Percentiles rank a stretch among this genome's conserved stretches.
phyloP scores from a whole-genome alignment of 2,888 invertebrate genomes.

The Temnothorax rugatulus region DNA sequence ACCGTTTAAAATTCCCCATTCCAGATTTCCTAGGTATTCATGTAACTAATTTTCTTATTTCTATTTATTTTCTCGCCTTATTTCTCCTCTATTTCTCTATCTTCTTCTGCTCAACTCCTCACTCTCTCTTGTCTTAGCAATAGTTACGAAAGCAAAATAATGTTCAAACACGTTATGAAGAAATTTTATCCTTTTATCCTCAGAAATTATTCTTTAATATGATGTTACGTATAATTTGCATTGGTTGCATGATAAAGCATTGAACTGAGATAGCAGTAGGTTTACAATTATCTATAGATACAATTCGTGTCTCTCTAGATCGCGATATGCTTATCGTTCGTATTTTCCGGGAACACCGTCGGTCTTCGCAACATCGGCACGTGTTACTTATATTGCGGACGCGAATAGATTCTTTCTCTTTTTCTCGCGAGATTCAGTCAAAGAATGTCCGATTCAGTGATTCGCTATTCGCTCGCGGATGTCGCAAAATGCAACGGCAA shows the following conservation, averaged over 20 bases:
- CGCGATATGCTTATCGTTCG: slow-evolving; percentile 35
- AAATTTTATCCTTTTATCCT: not conserved
- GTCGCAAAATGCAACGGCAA: slow-evolving; percentile 88
- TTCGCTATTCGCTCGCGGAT: slow-evolving; percentile 85
- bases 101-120: no score
- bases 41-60: no score
- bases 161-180: not conserved
- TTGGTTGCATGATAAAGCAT: not conserved
- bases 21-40: no score
- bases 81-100: no score
- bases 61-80: no score
- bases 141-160: not conserved
- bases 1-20: no score
- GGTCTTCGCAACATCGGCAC: not conserved
- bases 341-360: not conserved
- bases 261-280: not conserved
- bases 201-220: not conserved
- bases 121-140: no score
- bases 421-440: not conserved
- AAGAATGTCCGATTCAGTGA: slow-evolving; percentile 10
- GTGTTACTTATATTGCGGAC: slow-evolving; percentile 25
- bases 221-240: not conserved
- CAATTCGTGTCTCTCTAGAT: slow-evolving; percentile 22
- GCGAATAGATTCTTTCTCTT: not conserved
- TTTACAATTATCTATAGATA: slow-evolving; percentile 32